Evolutionary conservation across 2,113 vertebrate genomes (phyloP), one percentile per base, ranked within the genome.

Genomic region (Eira barbara): DNA sequence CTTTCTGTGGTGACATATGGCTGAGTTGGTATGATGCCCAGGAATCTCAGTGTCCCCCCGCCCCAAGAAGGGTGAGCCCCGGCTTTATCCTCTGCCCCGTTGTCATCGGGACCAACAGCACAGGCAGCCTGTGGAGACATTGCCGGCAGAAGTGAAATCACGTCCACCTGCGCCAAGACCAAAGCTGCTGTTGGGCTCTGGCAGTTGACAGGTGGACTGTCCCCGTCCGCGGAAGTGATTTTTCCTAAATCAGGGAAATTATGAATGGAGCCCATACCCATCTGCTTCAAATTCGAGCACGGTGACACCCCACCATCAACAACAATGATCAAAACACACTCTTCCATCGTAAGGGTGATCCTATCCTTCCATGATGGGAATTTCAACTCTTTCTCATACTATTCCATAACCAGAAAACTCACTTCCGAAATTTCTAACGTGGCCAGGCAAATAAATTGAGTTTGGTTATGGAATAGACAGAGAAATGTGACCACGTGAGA

Each of bases 1-100:
- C 95, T 97, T 96, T 96, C 95, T 95, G 93, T 55, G 85, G 81
- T 97, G 97, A 95, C 97, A 97, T 96, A 96, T 98, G 97, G 97
- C 95, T 93, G 92, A 89, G 45, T 96, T 96, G 97, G 97, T 93
- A 36, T 39, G 52, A 61, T 96, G 97, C 96, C 97, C 96, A 91
- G 96, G 97, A 96, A 96, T 96, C 95, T 96, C 87, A 97, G 65
- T 95, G 97, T 71, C 93, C 96, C 91, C 91, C 57, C 20, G 17
- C 7, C 34, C 92, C 52, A n/a, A n/a, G 95, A 88, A 97, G 97
- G 89, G 94, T 96, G 94, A 97, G 94, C 96, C 97, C 96, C 69
- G 89, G 76, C 65, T 83, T 42, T 69, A 55, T 95, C 84, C 86
- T 97, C 82, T 52, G 45, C 94, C 92, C 92, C 29, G 18, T 87